These are phyloP conservation scores for Papilio polytes DNA, from an alignment of 1,140 invertebrate genomes.

Conservation along the genomic window DNA sequence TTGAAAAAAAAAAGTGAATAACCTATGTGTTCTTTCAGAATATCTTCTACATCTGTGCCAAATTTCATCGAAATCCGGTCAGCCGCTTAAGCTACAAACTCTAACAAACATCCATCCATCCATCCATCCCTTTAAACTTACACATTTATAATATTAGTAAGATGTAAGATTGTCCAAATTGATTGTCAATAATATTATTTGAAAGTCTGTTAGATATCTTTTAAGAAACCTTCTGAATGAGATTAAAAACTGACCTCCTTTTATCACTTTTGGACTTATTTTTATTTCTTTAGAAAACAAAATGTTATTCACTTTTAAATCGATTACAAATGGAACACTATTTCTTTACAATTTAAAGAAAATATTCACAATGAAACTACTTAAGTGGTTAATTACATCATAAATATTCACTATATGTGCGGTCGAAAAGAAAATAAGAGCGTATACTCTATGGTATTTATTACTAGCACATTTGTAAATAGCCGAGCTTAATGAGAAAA, in stretches of 20 bases:
- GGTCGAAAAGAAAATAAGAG: slow-evolving; percentile 35
- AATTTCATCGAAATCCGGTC: no score
- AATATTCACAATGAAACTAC: slow-evolving; percentile 20
- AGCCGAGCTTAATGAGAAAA: slow-evolving; percentile 32
- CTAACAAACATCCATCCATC: no score
- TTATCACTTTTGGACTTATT: not conserved
- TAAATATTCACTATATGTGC: slow-evolving; percentile 31
- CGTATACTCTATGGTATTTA: slow-evolving; percentile 29
- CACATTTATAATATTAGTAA: no score
- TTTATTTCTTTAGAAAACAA: not conserved
- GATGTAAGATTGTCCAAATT: no score
- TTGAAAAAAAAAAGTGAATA: no score
- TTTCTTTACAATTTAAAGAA: not conserved
- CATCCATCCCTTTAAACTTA: no score
- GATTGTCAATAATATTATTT: no score
- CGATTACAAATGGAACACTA: not conserved
- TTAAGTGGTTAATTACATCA: slow-evolving; percentile 31
- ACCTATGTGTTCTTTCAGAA: no score
- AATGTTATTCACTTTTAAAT: not conserved
- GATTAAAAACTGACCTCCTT: not conserved
- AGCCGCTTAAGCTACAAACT: no score
- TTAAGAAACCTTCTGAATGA: not conserved
- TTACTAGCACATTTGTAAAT: slow-evolving; percentile 30
- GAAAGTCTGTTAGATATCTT: no score
- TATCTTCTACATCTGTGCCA: no score